These are phyloP conservation scores for Ditylenchus weischeri DNA, from an alignment of 2,888 invertebrate species.

Conservation along the genomic window DNA sequence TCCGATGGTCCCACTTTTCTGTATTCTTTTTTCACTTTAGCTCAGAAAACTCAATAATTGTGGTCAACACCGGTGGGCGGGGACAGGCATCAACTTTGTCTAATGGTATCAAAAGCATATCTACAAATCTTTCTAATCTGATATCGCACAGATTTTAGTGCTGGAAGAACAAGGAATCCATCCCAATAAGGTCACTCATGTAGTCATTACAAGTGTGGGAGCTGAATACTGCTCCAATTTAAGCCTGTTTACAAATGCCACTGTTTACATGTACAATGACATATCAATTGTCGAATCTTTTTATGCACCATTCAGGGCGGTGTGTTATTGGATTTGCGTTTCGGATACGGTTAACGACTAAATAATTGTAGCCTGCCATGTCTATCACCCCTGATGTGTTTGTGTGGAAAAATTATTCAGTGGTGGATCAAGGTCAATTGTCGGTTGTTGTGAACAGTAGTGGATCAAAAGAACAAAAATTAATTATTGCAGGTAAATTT, in stretches of 20 bases:
- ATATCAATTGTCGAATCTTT: neutral
- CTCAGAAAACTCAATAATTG: too few species aligned
- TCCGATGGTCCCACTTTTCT: too few species aligned
- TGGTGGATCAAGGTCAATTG: too few species aligned
- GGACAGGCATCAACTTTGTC: too few species aligned
- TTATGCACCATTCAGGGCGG: neutral
- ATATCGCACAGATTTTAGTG: neutral
- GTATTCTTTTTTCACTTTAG: too few species aligned
- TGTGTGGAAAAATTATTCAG: conserved; percentile 4
- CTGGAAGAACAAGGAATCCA: neutral
- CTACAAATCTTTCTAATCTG: too few species aligned
- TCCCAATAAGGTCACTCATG: neutral
- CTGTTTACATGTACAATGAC: neutral
- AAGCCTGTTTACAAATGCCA: neutral
- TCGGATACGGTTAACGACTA: neutral
- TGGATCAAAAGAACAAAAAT: too few species aligned
- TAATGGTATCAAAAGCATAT: too few species aligned
- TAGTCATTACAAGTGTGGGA: neutral
- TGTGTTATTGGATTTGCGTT: neutral
- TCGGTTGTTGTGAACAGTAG: too few species aligned
- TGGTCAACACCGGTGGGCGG: too few species aligned
- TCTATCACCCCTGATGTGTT: conserved; percentile 1
- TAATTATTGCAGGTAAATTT: too few species aligned
- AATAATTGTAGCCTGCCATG: neutral
- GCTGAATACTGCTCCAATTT: neutral